Evolutionary conservation across 2,113 vertebrate genomes (phyloP).

Genomic region (Podiceps cristatus): DNA sequence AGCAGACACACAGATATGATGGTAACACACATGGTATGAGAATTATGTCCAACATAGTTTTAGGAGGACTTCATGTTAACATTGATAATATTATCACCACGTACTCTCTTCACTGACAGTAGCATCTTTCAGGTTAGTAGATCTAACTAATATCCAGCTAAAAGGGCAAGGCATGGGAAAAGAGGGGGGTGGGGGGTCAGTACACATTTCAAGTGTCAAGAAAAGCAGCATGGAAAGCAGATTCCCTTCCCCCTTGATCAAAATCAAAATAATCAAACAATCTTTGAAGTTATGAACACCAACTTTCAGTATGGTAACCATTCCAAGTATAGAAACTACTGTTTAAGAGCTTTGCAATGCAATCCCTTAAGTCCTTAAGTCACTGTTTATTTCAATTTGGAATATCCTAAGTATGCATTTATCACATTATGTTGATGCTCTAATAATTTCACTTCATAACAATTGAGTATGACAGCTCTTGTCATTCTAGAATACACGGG

Average conservation of each 20-base stretch:
- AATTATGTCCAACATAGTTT: not conserved
- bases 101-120: not conserved
- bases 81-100: not conserved
- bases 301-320: not conserved
- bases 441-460: not conserved
- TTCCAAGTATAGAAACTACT: not conserved
- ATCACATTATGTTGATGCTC: not conserved
- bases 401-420: not conserved
- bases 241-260: no score
- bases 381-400: not conserved
- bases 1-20: not conserved
- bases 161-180: accelerated
- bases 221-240: not conserved
- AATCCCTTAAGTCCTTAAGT: not conserved
- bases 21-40: not conserved
- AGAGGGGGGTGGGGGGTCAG: no score
- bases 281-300: not conserved
- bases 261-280: not conserved
- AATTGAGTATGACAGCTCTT: not conserved
- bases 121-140: not conserved
- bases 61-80: not conserved
- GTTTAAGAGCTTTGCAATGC: not conserved
- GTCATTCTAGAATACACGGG: not conserved
- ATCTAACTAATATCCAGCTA: not conserved
- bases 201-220: not conserved